Evolutionary conservation across 2,113 vertebrate species (phyloP).

Genomic region (Ptychochromis oligacanthus): DNA sequence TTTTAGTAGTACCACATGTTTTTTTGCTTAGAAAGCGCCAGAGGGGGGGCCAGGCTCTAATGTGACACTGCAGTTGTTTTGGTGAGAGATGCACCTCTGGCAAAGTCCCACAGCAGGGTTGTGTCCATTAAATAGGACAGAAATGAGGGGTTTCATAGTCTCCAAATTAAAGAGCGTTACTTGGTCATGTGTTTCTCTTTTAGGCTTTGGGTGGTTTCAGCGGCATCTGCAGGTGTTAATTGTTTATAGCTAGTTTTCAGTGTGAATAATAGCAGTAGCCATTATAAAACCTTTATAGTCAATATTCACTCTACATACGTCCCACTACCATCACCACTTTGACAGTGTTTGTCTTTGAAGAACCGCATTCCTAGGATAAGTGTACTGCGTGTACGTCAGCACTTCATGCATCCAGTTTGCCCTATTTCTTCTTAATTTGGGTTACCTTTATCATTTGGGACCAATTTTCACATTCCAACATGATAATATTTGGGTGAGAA

Average conservation of each 20-base stretch:
- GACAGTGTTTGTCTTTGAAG: accelerated
- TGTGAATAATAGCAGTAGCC: not conserved
- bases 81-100: slow-evolving; percentile 36
- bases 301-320: not conserved
- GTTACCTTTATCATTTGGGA: not conserved
- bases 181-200: not conserved
- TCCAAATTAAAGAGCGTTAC: not conserved
- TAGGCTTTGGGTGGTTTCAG: not conserved
- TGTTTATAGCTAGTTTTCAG: not conserved
- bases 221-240: not conserved
- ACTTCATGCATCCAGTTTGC: too few relatives aligned
- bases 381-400: not conserved
- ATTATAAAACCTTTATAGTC: not conserved
- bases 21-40: not conserved
- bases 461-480: not conserved
- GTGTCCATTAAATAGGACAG: slow-evolving; percentile 23
- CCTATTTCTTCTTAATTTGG: not conserved
- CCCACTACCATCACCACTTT: not conserved
- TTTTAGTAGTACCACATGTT: slow-evolving; percentile 54
- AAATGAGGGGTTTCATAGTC: slow-evolving; percentile 1
- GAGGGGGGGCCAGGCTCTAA: not conserved
- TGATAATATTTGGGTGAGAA: slow-evolving; percentile 23
- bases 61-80: slow-evolving; percentile 48
- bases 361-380: not conserved
- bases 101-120: slow-evolving; percentile 21